These are phyloP conservation scores for Thripadectes ignobilis DNA, from an alignment of 2,797 vertebrate genomes.

Conservation along the genomic window DNA sequence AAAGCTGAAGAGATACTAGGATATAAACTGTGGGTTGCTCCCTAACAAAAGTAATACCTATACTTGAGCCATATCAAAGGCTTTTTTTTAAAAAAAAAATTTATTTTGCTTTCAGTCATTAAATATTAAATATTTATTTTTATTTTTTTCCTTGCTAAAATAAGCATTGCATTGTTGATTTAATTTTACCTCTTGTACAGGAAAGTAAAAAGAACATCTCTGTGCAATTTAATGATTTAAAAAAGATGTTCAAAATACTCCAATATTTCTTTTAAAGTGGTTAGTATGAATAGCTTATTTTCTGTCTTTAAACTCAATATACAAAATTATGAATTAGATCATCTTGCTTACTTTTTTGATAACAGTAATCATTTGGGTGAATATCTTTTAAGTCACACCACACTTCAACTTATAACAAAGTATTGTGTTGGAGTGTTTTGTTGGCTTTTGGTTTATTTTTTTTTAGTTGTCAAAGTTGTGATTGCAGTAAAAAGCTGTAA, in stretches of 20 bases:
- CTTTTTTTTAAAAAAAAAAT: not conserved
- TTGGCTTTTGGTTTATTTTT: not conserved
- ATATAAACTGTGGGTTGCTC: not conserved
- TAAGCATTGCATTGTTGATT: not conserved
- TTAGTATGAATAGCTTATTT: not conserved
- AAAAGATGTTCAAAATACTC: not conserved
- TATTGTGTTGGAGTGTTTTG: not conserved
- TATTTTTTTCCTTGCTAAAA: not conserved
- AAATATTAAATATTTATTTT: not conserved
- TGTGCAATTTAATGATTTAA: not conserved
- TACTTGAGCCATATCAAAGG: not conserved
- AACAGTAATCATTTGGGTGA: not conserved
- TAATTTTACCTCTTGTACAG: not conserved
- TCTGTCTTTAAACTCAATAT: not conserved
- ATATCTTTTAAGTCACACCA: not conserved
- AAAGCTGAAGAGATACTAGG: not conserved
- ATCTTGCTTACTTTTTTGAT: not conserved
- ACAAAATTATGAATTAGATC: not conserved
- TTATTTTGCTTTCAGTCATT: not conserved
- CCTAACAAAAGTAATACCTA: not conserved
- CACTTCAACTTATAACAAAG: not conserved
- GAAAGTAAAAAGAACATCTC: not conserved
- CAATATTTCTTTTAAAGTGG: not conserved
- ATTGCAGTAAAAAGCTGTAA: slow-evolving; percentile 6
- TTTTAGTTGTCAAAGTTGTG: slow-evolving; percentile 18